These are phyloP conservation scores for Ecdyonurus torrentis DNA, from an alignment of 2,888 invertebrate species.

Conservation along the genomic window DNA sequence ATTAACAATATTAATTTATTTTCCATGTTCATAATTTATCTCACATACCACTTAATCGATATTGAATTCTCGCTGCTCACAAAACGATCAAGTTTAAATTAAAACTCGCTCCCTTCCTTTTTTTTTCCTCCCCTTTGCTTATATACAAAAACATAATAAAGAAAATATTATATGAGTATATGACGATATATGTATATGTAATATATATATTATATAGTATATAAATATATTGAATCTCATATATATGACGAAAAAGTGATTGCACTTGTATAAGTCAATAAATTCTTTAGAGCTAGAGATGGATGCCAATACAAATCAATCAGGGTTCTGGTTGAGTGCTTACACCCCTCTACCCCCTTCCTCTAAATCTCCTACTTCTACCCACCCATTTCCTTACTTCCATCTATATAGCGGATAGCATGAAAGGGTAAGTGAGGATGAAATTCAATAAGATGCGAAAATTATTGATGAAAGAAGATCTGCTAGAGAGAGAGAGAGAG, in stretches of 20 bases:
- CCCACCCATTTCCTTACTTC: background rate
- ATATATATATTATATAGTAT: background rate
- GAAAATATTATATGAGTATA: no score
- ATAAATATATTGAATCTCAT: background rate
- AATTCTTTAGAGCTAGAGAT: background rate
- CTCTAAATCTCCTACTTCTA: background rate
- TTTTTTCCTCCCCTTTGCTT: no score
- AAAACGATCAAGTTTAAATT: background rate
- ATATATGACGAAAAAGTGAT: background rate
- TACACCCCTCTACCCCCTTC: background rate
- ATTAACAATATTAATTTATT: no score
- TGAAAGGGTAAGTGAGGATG: conserved; percentile 3
- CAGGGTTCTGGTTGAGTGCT: background rate
- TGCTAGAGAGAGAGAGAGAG: background rate
- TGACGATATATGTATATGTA: no score
- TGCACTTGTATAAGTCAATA: background rate
- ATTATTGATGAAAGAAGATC: conserved; percentile 3
- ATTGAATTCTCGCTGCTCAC: background rate
- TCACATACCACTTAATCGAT: no score
- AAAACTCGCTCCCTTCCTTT: background rate
- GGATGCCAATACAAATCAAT: background rate
- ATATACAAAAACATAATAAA: no score
- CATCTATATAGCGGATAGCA: background rate
- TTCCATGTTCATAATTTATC: no score
- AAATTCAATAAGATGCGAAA: conserved; percentile 4